Conservation (phyloP, 2,888 invertebrate genomes). For the Steinernema scapterisci region DNA sequence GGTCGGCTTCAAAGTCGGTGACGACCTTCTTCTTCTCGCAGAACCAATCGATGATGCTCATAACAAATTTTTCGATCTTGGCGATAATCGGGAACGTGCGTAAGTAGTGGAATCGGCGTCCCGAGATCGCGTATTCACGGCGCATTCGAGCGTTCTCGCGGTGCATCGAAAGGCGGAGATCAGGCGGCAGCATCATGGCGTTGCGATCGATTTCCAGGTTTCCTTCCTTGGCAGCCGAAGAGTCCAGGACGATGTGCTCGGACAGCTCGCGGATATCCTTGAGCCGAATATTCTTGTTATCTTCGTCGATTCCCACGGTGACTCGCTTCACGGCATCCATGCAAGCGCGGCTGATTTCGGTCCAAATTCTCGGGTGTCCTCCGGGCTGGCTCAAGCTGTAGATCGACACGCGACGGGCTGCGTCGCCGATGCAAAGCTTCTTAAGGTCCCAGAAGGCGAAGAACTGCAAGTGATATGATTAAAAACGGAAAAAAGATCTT, state of each 20-base stretch:
- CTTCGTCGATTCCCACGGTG: not conserved
- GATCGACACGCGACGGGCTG: not conserved
- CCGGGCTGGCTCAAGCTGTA: constrained; percentile 35
- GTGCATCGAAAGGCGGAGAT: constrained; percentile 3
- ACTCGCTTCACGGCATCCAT: not conserved
- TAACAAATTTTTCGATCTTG: not conserved
- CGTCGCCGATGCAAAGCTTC: not conserved
- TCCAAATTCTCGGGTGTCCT: constrained; percentile 34
- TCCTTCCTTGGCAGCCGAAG: constrained; percentile 10
- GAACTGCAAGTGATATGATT: not conserved
- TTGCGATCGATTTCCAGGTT: constrained; percentile 9
- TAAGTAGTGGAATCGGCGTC: constrained; percentile 4
- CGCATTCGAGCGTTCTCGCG: constrained; percentile 31
- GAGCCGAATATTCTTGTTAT: not conserved
- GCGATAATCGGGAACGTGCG: not conserved
- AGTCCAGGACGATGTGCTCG: not conserved
- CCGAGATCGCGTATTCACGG: constrained; percentile 32
- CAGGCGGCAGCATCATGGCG: constrained; percentile 15
- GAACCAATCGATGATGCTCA: not conserved
- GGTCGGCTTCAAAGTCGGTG: constrained; percentile 23
- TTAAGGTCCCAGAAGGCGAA: constrained; percentile 8
- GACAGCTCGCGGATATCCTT: not conserved
- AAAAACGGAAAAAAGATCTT: not conserved
- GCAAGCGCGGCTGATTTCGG: constrained; percentile 29
- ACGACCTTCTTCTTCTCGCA: constrained; percentile 13